phyloP scores from a whole-genome alignment of 2,113 vertebrate species.

The Numenius arquata region DNA sequence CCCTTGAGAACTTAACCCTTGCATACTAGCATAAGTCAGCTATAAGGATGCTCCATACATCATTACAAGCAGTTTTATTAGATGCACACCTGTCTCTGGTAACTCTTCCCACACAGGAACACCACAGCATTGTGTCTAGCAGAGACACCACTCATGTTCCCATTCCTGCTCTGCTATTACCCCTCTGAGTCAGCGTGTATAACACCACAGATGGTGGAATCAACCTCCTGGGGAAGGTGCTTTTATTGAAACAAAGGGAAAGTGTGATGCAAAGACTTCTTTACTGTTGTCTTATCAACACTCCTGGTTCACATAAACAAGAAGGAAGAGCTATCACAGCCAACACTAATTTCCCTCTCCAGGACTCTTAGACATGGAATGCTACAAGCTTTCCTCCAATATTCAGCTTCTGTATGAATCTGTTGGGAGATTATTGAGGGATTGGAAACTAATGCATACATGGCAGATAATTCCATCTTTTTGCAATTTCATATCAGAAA shows the following conservation, averaged over 20 bases:
- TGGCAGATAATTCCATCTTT: background rate
- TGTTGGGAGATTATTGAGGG: background rate
- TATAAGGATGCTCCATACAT: background rate
- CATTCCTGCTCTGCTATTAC: background rate
- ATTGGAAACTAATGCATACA: background rate
- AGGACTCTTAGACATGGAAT: background rate
- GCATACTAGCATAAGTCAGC: background rate
- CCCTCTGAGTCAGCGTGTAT: background rate
- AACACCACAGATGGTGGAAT: background rate
- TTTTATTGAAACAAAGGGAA: background rate
- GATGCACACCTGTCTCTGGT: background rate
- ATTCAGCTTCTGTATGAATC: background rate
- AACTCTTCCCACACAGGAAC: background rate
- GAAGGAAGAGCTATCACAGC: background rate
- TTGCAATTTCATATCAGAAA: background rate
- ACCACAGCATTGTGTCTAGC: accelerated
- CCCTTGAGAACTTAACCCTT: background rate
- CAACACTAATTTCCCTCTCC: background rate
- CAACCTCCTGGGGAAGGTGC: background rate
- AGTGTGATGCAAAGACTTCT: background rate
- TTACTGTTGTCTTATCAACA: background rate
- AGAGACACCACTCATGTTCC: background rate
- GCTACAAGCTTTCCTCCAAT: background rate
- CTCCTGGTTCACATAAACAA: background rate
- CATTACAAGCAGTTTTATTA: background rate